Conservation (phyloP, 2,888 invertebrate species). For the Osmoderma eremita region DNA sequence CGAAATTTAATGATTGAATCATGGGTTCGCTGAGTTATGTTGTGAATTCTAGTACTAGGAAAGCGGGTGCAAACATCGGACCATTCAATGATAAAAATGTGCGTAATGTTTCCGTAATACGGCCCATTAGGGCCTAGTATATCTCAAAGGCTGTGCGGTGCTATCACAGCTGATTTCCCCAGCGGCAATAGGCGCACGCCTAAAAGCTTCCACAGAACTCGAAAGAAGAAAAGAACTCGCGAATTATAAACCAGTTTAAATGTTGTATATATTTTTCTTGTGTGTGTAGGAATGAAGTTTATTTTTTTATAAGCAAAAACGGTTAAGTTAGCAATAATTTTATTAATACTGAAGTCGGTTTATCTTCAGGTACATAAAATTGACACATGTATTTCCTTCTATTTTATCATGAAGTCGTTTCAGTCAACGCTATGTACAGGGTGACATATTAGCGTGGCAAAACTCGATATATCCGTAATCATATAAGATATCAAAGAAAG, state of each 20-base stretch:
- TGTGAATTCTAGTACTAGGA: background rate
- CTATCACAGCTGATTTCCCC: slow-evolving; percentile 56
- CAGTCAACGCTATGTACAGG: too few species aligned
- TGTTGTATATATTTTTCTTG: background rate
- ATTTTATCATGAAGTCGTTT: too few species aligned
- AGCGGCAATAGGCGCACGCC: slow-evolving; percentile 44
- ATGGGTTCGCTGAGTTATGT: slow-evolving; percentile 10
- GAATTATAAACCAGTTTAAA: slow-evolving; percentile 20
- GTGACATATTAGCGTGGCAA: too few species aligned
- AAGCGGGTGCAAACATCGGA: slow-evolving; percentile 25
- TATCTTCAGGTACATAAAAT: too few species aligned
- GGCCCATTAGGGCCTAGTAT: slow-evolving; percentile 52
- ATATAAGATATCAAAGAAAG: too few species aligned
- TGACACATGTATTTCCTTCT: too few species aligned
- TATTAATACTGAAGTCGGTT: too few species aligned
- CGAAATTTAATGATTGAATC: slow-evolving; percentile 1
- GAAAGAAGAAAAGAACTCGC: background rate
- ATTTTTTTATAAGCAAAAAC: too few species aligned
- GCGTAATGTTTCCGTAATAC: slow-evolving; percentile 54
- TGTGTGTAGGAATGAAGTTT: too few species aligned
- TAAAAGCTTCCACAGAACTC: slow-evolving; percentile 32
- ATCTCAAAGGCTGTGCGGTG: slow-evolving; percentile 54
- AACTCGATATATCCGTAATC: too few species aligned
- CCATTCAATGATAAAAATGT: slow-evolving; percentile 40
- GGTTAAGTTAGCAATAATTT: too few species aligned